Conservation (phyloP, 2,888 invertebrate genomes). For the Amphipoea lucens region DNA sequence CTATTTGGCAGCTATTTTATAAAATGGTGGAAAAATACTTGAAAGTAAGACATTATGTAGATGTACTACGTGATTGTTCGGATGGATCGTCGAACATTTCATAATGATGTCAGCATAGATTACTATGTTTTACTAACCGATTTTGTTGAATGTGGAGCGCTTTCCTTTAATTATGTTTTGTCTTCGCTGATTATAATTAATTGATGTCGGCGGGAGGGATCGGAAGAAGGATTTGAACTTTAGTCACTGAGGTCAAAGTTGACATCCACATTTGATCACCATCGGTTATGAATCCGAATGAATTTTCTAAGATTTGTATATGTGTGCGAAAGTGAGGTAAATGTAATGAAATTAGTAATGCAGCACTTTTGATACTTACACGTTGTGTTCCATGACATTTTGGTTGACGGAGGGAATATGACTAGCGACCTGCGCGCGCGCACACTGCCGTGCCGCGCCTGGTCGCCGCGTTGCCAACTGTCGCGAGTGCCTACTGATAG, state of each 20-base stretch:
- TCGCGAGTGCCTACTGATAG: constrained; percentile 65
- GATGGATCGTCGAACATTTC: constrained; percentile 57
- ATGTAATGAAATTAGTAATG: constrained; percentile 68
- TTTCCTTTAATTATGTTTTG: constrained; percentile 44
- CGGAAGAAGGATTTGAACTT: constrained; percentile 40
- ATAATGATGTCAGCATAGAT: constrained; percentile 56
- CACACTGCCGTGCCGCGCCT: neutral
- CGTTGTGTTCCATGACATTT: constrained; percentile 70
- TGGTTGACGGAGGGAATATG: constrained; percentile 48
- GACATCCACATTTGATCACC: constrained; percentile 66
- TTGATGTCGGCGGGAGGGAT: constrained; percentile 43
- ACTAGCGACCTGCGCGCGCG: constrained; percentile 17
- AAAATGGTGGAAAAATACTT: constrained; percentile 45
- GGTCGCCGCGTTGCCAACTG: constrained; percentile 37
- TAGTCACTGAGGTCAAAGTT: constrained; percentile 45
- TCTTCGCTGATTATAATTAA: constrained; percentile 46
- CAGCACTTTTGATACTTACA: constrained; percentile 78
- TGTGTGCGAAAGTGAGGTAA: constrained; percentile 68
- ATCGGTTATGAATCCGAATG: constrained; percentile 68
- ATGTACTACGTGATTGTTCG: constrained; percentile 37
- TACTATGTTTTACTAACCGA: constrained; percentile 61
- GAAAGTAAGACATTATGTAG: constrained; percentile 56
- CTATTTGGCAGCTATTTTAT: constrained; percentile 39
- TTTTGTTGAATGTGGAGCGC: constrained; percentile 64
- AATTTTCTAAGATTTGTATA: constrained; percentile 78